phyloP scores from a whole-genome alignment of 1,140 invertebrate genomes.

The Lasaia peninsularis region DNA sequence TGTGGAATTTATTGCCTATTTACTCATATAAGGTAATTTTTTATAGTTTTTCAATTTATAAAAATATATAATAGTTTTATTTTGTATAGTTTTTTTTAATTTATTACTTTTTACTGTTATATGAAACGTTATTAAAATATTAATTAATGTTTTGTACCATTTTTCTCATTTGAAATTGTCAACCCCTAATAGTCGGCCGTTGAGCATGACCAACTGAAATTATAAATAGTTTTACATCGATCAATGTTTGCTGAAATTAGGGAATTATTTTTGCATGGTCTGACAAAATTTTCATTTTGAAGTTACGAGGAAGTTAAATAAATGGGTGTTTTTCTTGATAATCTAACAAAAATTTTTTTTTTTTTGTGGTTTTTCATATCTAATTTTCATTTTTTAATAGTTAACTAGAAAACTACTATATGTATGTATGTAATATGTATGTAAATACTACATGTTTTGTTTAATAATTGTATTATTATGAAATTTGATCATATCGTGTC shows the following conservation, averaged over 20 bases:
- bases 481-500: no score
- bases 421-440: no score
- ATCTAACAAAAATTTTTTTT: no score
- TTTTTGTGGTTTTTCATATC: no score
- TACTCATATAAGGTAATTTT: not conserved
- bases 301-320: no score
- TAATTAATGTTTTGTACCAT: not conserved
- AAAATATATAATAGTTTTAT: not conserved
- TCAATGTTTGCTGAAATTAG: not conserved
- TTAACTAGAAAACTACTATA: no score
- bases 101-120: not conserved
- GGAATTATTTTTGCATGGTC: not conserved
- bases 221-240: not conserved
- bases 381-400: no score
- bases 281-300: no score
- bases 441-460: no score
- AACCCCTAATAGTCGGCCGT: not conserved
- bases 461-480: no score
- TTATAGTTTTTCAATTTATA: not conserved
- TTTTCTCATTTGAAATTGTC: not conserved
- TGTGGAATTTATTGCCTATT: not conserved
- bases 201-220: not conserved
- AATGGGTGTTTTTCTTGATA: no score
- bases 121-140: not conserved
- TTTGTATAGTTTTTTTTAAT: not conserved